phyloP scores from a whole-genome alignment of 2,888 invertebrate species.

The Rhodophaea formosa region DNA sequence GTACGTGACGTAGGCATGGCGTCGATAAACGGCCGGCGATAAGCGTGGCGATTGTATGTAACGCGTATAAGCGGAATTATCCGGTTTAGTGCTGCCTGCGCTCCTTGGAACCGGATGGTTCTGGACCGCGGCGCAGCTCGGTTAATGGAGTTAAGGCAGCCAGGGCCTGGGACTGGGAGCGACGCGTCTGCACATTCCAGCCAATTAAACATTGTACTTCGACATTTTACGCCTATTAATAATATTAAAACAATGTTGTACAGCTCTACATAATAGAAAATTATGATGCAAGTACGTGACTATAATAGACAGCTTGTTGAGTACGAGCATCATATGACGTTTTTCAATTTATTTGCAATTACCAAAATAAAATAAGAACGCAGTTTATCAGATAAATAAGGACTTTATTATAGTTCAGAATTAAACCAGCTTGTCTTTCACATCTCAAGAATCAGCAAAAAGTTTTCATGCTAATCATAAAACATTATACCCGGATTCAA shows the following conservation, averaged over 20 bases:
- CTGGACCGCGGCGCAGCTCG: constrained; percentile 44
- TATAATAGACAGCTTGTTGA: neutral
- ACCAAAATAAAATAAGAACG: neutral
- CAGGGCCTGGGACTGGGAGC: constrained; percentile 26
- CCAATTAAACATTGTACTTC: constrained; percentile 53
- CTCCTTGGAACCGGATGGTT: constrained; percentile 61
- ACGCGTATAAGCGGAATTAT: constrained; percentile 47
- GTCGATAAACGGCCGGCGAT: constrained; percentile 32
- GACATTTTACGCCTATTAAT: neutral
- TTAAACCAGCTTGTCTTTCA: too few species aligned
- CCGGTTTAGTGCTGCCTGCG: constrained; percentile 52
- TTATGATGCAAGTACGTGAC: neutral
- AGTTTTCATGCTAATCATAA: too few species aligned
- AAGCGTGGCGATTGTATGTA: constrained; percentile 29
- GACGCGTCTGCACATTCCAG: constrained; percentile 56
- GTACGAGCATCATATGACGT: too few species aligned
- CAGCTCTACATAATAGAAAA: neutral
- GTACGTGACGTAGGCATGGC: neutral
- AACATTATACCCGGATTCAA: too few species aligned
- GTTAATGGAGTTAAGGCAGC: constrained; percentile 31
- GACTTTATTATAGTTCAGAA: too few species aligned
- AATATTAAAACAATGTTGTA: neutral
- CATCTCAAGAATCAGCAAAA: too few species aligned
- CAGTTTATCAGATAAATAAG: too few species aligned
- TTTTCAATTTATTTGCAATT: too few species aligned